Conservation (phyloP, 2,113 vertebrate species). For the Gallinago paraguaiae region DNA sequence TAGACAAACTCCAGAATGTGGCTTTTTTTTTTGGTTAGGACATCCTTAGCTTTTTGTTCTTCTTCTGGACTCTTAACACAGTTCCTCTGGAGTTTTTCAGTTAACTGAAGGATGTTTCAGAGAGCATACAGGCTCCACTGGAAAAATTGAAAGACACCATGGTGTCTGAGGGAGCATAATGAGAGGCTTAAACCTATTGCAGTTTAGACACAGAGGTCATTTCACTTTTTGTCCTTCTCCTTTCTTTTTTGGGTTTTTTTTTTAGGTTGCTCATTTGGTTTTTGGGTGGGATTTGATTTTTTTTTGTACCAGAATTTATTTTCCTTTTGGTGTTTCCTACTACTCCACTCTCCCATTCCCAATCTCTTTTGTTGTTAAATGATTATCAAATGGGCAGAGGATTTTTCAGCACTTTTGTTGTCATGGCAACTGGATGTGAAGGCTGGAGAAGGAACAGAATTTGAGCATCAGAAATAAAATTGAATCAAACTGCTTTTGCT, state of each 20-base stretch:
- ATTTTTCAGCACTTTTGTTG: slow-evolving; percentile 33
- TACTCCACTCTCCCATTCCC: neutral
- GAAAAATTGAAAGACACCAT: neutral
- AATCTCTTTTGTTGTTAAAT: slow-evolving; percentile 10
- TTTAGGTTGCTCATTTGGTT: too few relatives aligned
- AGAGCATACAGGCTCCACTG: neutral
- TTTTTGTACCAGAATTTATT: neutral
- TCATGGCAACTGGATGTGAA: neutral
- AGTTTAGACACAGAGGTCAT: neutral
- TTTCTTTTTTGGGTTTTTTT: neutral
- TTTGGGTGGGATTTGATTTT: neutral
- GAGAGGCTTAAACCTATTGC: neutral
- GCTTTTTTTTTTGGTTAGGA: neutral
- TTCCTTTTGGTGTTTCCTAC: neutral
- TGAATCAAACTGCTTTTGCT: slow-evolving; percentile 26
- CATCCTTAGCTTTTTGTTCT: neutral
- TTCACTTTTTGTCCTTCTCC: neutral
- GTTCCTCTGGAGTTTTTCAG: neutral
- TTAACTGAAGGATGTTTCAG: neutral
- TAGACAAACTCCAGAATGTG: neutral
- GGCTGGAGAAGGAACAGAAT: neutral
- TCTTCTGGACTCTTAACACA: neutral
- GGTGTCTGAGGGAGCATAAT: neutral
- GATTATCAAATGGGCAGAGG: slow-evolving; percentile 8
- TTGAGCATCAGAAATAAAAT: slow-evolving; percentile 21